Conservation (phyloP, 2,888 invertebrate species). For the Eupsilia transversa region DNA sequence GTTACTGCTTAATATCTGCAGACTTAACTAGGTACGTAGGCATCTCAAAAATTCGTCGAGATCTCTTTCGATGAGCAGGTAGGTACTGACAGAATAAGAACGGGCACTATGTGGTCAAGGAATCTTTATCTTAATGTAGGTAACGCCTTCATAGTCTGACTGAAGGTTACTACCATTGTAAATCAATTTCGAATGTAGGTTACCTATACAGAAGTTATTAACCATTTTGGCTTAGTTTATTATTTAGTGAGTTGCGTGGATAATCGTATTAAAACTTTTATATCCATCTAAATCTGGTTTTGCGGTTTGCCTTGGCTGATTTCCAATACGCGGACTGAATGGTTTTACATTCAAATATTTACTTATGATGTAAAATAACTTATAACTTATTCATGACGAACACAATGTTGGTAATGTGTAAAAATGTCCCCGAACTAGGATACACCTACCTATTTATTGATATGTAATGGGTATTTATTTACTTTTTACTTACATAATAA, state of each 20-base stretch:
- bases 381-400: conserved; percentile 28
- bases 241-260: background rate
- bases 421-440: conserved; percentile 3
- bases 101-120: background rate
- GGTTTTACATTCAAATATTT: background rate
- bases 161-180: conserved; percentile 2
- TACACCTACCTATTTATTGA: conserved; percentile 22
- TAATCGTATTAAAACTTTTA: background rate
- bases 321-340: background rate
- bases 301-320: background rate
- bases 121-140: background rate
- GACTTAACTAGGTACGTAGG: background rate
- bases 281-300: background rate
- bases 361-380: background rate
- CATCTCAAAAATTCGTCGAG: background rate
- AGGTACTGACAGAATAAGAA: background rate
- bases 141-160: background rate
- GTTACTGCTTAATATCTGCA: background rate
- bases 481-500: conserved; percentile 25
- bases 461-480: conserved; percentile 27
- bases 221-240: background rate
- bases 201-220: background rate
- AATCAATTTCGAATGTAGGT: background rate
- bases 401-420: conserved; percentile 31
- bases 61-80: background rate